Evolutionary conservation across 1,140 invertebrate species (phyloP), one percentile per base, ranked within the genome.

Genomic region (Medauroidea extradentata): DNA sequence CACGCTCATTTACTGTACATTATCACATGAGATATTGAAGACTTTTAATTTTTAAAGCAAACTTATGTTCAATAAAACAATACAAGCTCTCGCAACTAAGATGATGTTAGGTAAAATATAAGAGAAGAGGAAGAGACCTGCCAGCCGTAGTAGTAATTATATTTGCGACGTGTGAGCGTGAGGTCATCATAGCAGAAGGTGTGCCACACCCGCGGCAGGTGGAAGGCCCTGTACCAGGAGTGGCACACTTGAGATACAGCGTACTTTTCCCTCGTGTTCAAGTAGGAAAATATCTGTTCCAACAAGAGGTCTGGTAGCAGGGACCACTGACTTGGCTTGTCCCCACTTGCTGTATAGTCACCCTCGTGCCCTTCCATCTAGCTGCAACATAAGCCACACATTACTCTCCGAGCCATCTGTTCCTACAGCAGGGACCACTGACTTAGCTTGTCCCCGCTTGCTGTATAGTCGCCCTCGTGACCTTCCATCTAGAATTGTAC

Each of bases 71-170:
- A n/a, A n/a, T n/a, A n/a, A n/a, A n/a, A n/a, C n/a, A n/a, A n/a
- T n/a, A n/a, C n/a, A n/a, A n/a, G n/a, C n/a, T n/a, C n/a, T n/a
- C n/a, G n/a, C n/a, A n/a, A n/a, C n/a, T n/a, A n/a, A n/a, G n/a
- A n/a, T n/a, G n/a, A n/a, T n/a, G n/a, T n/a, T n/a, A n/a, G n/a
- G n/a, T n/a, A n/a, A n/a, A n/a, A n/a, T n/a, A n/a, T n/a, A n/a
- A n/a, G n/a, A n/a, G n/a, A n/a, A n/a, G n/a, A n/a, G n/a, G n/a
- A n/a, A n/a, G n/a, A n/a, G 29, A 82, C 81, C 72, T 89, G 85
- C 84, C 90, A 92, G 9, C 90, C 90, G 53, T 86, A 86, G 71
- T 91, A 91, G 65, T 91, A 90, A 71, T 91, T 91, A 68, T 84
- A 92, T 68, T 85, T 85, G 3, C 86, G 77, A 53, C 88, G 79